These are phyloP conservation scores for Lycia hirtaria DNA, from an alignment of 2,888 invertebrate genomes.

Conservation along the genomic window DNA sequence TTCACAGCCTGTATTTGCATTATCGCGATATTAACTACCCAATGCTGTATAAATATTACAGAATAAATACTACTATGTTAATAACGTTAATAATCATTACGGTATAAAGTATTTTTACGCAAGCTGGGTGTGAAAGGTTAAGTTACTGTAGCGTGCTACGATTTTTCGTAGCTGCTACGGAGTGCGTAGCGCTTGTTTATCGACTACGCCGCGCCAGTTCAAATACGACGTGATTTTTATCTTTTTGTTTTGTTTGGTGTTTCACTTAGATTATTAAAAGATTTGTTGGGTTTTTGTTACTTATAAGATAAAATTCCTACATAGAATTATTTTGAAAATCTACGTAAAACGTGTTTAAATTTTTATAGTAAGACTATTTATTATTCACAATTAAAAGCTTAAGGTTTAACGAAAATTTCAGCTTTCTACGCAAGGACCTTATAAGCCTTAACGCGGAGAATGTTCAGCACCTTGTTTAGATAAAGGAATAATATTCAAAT, in stretches of 20 bases:
- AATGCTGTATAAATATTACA: conserved; percentile 36
- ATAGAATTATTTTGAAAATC: not conserved
- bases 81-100: conserved; percentile 10
- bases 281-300: not conserved
- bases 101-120: conserved; percentile 11
- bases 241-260: not conserved
- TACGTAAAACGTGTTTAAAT: not conserved
- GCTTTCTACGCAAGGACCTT: conserved; percentile 27
- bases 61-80: conserved; percentile 24
- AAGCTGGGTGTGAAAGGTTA: conserved; percentile 26
- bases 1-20: conserved; percentile 71
- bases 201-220: conserved; percentile 27
- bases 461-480: conserved; percentile 43
- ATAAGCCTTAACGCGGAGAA: conserved; percentile 34
- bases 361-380: not conserved
- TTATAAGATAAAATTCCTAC: not conserved
- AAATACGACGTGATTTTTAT: conserved; percentile 17
- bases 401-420: conserved; percentile 21
- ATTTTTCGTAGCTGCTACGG: conserved; percentile 33
- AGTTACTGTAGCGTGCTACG: conserved; percentile 34
- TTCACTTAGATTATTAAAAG: not conserved
- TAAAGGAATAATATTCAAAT: conserved; percentile 47
- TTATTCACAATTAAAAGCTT: not conserved
- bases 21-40: conserved; percentile 70
- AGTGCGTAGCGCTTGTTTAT: conserved; percentile 30